Evolutionary conservation across 2,888 invertebrate genomes (phyloP).

Genomic region (Falcaria lacertinaria): DNA sequence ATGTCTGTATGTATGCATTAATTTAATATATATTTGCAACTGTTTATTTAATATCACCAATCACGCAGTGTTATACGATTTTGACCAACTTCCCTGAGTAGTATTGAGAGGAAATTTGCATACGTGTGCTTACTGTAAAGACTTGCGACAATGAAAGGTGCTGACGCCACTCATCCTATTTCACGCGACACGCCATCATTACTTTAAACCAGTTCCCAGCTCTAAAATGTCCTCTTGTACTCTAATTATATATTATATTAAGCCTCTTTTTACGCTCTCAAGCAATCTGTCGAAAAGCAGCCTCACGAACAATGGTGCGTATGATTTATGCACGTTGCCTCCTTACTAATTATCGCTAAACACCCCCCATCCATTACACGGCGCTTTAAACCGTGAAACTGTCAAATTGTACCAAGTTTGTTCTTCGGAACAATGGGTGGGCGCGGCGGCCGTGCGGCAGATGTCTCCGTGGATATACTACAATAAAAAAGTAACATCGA

Average conservation of each 20-base stretch:
- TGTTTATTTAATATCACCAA: no score
- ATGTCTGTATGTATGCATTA: no score
- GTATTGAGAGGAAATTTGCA: no score
- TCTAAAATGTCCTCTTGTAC: background rate
- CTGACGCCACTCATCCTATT: no score
- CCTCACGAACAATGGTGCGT: conserved; percentile 29
- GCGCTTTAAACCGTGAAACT: conserved; percentile 39
- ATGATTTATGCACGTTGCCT: conserved; percentile 42
- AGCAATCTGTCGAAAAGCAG: conserved; percentile 5
- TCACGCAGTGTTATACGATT: no score
- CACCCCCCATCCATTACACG: conserved; percentile 45
- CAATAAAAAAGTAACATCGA: no score
- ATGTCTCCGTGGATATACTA: background rate
- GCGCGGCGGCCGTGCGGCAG: background rate
- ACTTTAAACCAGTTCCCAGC: background rate
- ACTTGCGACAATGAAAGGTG: no score
- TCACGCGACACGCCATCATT: background rate
- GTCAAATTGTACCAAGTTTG: conserved; percentile 20
- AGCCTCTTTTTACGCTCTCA: background rate
- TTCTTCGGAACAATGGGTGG: conserved; percentile 1
- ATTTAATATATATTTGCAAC: no score
- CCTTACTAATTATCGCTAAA: conserved; percentile 45
- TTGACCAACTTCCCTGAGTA: no score
- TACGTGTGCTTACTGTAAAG: no score
- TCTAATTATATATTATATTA: background rate